These are phyloP conservation scores for Tapirus indicus DNA, from an alignment of 2,797 vertebrate species.

Conservation along the genomic window DNA sequence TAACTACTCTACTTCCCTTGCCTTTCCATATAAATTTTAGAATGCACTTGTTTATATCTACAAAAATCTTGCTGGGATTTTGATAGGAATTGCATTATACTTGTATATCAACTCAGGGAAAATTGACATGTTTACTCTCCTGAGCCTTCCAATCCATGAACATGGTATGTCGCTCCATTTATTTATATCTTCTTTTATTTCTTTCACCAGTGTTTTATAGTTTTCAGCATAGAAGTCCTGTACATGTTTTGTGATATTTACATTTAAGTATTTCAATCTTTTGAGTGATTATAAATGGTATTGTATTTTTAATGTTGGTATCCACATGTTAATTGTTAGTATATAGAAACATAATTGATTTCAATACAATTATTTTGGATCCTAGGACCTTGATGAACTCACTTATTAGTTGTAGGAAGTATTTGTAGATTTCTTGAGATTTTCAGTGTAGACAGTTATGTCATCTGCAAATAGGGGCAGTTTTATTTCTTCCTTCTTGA, in stretches of 20 bases:
- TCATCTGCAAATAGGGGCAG: background rate
- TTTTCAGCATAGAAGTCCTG: background rate
- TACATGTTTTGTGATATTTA: background rate
- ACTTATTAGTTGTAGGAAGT: background rate
- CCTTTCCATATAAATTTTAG: background rate
- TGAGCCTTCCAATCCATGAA: background rate
- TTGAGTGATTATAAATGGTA: background rate
- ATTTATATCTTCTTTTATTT: background rate
- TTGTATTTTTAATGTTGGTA: background rate
- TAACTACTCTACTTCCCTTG: background rate
- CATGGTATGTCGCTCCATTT: background rate
- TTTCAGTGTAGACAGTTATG: background rate
- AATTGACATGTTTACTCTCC: background rate
- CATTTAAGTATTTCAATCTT: background rate
- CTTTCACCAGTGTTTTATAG: background rate
- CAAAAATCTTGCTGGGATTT: background rate
- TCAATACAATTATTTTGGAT: conserved; percentile 19
- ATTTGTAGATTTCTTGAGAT: background rate
- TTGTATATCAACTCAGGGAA: background rate
- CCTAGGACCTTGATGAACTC: background rate
- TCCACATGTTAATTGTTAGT: background rate
- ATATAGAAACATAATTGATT: conserved; percentile 17
- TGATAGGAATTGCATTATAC: background rate
- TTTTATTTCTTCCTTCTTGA: background rate
- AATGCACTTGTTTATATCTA: background rate